Evolutionary conservation across 2,888 invertebrate species (phyloP).

Genomic region (Galerucella pusilla): DNA sequence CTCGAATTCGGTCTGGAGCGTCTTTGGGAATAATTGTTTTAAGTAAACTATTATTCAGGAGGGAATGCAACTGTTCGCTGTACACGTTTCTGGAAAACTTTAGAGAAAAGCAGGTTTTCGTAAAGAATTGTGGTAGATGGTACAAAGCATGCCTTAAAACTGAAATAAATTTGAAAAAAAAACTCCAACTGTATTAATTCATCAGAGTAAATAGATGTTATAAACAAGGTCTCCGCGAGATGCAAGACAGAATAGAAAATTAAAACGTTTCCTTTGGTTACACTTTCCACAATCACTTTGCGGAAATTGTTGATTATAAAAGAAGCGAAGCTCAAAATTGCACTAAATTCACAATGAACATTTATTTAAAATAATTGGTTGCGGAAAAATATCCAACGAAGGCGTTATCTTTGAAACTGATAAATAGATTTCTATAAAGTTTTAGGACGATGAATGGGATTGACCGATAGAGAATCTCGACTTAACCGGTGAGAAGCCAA

Average conservation of each 20-base stretch:
- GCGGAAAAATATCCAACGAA: too few species aligned
- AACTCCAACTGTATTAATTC: not conserved
- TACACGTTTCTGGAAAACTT: not conserved
- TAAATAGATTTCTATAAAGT: too few species aligned
- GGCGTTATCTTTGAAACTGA: too few species aligned
- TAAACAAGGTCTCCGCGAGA: not conserved
- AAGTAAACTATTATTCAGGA: conserved; percentile 9
- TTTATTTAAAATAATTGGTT: too few species aligned
- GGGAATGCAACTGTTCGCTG: not conserved
- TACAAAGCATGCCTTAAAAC: not conserved
- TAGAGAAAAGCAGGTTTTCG: not conserved
- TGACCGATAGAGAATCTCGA: too few species aligned
- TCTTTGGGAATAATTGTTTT: conserved; percentile 16
- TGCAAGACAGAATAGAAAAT: not conserved
- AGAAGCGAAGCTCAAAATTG: not conserved
- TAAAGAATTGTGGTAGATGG: not conserved
- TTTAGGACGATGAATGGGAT: too few species aligned
- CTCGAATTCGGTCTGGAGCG: conserved; percentile 2
- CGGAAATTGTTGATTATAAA: not conserved
- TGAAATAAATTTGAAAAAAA: not conserved
- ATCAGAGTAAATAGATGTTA: not conserved
- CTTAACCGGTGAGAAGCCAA: too few species aligned
- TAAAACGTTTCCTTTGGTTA: not conserved
- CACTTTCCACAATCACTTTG: not conserved
- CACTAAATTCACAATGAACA: not conserved